Conservation (phyloP, 2,113 vertebrate species). For the Centropristis striata region DNA sequence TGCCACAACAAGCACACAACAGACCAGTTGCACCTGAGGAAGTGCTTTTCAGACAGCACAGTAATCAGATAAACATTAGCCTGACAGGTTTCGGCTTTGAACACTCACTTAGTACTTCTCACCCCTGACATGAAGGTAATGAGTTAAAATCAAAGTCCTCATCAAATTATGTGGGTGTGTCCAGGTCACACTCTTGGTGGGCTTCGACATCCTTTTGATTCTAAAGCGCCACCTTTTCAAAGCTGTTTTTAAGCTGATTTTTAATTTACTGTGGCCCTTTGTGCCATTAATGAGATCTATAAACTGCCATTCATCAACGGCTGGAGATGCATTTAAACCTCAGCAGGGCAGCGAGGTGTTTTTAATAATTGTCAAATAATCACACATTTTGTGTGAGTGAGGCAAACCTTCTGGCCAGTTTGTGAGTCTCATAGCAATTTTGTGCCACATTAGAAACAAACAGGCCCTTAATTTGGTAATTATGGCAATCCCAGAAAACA, state of each 20-base stretch:
- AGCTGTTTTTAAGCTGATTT: constrained; percentile 64
- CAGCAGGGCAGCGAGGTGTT: constrained; percentile 25
- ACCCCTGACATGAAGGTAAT: constrained; percentile 72
- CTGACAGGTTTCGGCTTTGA: constrained; percentile 80
- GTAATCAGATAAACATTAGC: constrained; percentile 70
- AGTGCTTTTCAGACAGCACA: constrained; percentile 47
- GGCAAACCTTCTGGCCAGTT: constrained; percentile 38
- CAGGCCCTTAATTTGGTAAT: constrained; percentile 67
- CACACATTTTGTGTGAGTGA: constrained; percentile 37
- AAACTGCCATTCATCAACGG: constrained; percentile 44
- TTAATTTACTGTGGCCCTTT: constrained; percentile 60
- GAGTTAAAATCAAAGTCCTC: constrained; percentile 77
- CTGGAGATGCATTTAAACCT: constrained; percentile 26
- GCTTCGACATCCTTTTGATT: constrained; percentile 71
- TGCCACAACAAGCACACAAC: constrained; percentile 10
- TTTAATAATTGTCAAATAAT: constrained; percentile 49
- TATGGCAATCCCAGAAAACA: constrained; percentile 67
- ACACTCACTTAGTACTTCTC: constrained; percentile 81
- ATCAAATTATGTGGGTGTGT: constrained; percentile 63
- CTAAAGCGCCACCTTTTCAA: constrained; percentile 66
- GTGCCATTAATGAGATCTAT: constrained; percentile 53
- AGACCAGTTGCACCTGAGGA: constrained; percentile 57
- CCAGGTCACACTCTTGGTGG: constrained; percentile 73
- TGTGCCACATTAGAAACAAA: constrained; percentile 72
- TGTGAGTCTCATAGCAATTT: constrained; percentile 60